phyloP scores from a whole-genome alignment of 2,113 vertebrate species.

The Zapornia atra region DNA sequence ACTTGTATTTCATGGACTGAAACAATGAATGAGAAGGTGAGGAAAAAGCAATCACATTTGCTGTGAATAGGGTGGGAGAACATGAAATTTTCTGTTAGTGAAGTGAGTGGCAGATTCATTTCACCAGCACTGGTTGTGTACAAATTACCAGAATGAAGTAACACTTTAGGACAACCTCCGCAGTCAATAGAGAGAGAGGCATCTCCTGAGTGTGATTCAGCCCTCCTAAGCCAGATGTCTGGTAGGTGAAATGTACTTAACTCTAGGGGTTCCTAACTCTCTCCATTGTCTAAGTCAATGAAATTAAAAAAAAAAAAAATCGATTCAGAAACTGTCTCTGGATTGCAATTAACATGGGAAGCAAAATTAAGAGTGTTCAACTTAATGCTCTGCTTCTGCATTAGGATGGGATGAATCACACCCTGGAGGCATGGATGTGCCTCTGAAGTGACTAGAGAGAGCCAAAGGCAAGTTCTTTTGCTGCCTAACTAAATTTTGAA shows the following conservation, averaged over 20 bases:
- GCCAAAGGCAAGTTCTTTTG: background rate
- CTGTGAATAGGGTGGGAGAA: background rate
- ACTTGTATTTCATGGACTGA: background rate
- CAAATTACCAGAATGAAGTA: background rate
- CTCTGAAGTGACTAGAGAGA: constrained; percentile 5
- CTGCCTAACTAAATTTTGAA: constrained; percentile 2
- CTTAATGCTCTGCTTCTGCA: background rate
- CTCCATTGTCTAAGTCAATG: background rate
- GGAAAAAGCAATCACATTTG: background rate
- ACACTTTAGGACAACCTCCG: background rate
- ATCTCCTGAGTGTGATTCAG: background rate
- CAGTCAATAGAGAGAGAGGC: background rate
- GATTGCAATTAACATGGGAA: constrained; percentile 15
- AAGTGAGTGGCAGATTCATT: background rate
- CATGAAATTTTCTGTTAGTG: background rate
- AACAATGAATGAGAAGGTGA: background rate
- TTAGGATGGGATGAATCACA: background rate
- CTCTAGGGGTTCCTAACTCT: background rate
- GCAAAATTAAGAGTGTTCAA: constrained; percentile 40
- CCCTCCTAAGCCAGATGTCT: background rate
- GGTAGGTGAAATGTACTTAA: background rate
- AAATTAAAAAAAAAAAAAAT: background rate
- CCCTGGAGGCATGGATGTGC: background rate
- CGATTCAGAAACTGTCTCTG: background rate
- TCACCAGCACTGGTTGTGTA: background rate